Conservation (phyloP, 2,888 invertebrate species). For the Reticulitermes lucifugus region DNA sequence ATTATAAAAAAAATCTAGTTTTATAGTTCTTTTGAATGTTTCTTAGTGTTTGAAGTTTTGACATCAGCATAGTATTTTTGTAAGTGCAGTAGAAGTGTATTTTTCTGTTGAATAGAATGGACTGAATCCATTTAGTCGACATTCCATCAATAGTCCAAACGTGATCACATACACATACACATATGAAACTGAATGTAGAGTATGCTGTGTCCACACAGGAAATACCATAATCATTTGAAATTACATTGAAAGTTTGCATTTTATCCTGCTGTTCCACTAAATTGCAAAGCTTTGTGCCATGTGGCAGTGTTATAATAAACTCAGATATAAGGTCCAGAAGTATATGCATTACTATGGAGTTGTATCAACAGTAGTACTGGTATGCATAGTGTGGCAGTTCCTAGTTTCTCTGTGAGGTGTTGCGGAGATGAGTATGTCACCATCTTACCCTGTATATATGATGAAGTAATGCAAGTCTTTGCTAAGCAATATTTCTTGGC, state of each 20-base stretch:
- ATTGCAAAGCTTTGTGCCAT: not conserved
- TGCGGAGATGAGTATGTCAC: not conserved
- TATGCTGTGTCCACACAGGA: constrained; percentile 1
- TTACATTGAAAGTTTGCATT: not conserved
- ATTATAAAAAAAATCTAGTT: constrained; percentile 41
- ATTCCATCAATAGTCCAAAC: constrained; percentile 48
- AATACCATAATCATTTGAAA: not conserved
- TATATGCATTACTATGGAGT: not conserved
- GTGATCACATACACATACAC: constrained; percentile 32
- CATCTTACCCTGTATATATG: not conserved
- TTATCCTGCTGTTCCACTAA: not conserved
- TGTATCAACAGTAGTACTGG: not conserved
- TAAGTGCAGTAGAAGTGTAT: constrained; percentile 46
- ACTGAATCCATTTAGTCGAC: constrained; percentile 50
- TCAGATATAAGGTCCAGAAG: not conserved
- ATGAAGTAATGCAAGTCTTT: not conserved
- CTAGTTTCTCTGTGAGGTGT: constrained; percentile 8
- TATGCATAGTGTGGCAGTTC: constrained; percentile 3
- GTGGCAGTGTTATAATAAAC: not conserved
- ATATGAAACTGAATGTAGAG: constrained; percentile 10
- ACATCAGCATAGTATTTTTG: constrained; percentile 52
- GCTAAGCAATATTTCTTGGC: not conserved
- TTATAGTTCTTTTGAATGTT: constrained; percentile 50
- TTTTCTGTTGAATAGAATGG: constrained; percentile 46
- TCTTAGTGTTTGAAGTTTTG: constrained; percentile 47